Evolutionary conservation across 92 coral and sea anemone genomes (phyloP).

Genomic region (Virgularia gustaviana): DNA sequence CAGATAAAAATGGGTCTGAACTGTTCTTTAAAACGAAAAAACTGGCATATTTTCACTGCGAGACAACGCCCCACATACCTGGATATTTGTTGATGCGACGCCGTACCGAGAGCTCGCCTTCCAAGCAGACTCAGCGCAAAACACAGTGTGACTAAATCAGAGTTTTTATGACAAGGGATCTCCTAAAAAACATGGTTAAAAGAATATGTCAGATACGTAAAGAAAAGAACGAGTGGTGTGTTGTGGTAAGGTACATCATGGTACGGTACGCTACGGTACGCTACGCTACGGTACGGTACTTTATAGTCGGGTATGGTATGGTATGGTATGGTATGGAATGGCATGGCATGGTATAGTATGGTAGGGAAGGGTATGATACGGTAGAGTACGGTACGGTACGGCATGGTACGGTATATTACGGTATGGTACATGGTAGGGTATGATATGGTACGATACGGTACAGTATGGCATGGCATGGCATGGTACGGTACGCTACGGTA

Average conservation of each 20-base stretch:
- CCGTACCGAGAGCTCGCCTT: slow-evolving; percentile 96
- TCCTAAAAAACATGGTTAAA: slow-evolving; percentile 71
- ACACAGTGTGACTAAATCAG: slow-evolving; percentile 76
- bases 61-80: slow-evolving; percentile 64
- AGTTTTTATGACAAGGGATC: slow-evolving; percentile 67
- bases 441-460: neutral
- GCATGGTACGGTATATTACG: slow-evolving; percentile 5
- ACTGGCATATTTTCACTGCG: too few species aligned
- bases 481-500: neutral
- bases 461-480: neutral
- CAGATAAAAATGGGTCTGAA: too few species aligned
- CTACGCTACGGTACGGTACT: neutral
- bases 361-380: slow-evolving; percentile 6
- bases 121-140: slow-evolving; percentile 90
- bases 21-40: too few species aligned
- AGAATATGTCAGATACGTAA: neutral
- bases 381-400: slow-evolving; percentile 2
- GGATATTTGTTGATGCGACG: slow-evolving; percentile 93
- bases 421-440: slow-evolving; percentile 12
- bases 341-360: slow-evolving; percentile 15
- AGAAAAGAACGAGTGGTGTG: too few species aligned
- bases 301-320: slow-evolving; percentile 14
- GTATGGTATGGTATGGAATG: slow-evolving; percentile 17
- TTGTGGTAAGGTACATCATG: neutral
- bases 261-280: slow-evolving; percentile 5